Conservation (phyloP, 37 sponge, comb jelly and placozoan genomes). For the Hormiphora californensis region DNA sequence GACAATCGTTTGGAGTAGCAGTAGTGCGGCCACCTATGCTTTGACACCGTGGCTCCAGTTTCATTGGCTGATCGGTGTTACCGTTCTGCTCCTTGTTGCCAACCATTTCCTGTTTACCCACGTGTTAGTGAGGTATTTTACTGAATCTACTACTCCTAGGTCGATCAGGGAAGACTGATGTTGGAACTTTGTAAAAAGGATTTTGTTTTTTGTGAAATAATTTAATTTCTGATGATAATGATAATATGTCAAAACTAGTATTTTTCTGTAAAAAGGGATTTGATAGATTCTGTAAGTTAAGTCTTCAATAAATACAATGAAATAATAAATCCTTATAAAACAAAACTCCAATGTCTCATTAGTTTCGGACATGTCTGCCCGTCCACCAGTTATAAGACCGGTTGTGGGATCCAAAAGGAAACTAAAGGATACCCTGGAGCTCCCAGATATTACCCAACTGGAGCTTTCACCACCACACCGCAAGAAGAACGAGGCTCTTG, state of each 20-base stretch:
- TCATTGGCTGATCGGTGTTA: background rate
- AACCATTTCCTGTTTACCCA: background rate
- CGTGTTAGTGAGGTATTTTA: background rate
- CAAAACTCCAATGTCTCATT: too few species aligned
- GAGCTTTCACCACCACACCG: conserved; percentile 7
- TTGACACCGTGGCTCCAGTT: background rate
- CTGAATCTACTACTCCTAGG: too few species aligned
- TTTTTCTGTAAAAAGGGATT: background rate
- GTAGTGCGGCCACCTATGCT: background rate
- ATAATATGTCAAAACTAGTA: background rate
- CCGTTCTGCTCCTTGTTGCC: background rate
- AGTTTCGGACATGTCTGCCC: background rate
- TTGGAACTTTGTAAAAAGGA: too few species aligned
- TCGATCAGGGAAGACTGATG: background rate
- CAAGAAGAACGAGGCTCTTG: background rate
- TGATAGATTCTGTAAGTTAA: background rate
- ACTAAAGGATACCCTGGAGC: conserved; percentile 3
- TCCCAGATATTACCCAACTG: conserved; percentile 14
- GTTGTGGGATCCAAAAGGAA: background rate
- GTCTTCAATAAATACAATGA: background rate
- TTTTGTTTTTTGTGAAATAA: too few species aligned
- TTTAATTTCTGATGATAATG: background rate
- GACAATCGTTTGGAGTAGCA: conserved; percentile 6
- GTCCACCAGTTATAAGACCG: background rate
- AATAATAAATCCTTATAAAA: background rate